Conservation (phyloP, 2,888 invertebrate species). For the Acronicta psi region DNA sequence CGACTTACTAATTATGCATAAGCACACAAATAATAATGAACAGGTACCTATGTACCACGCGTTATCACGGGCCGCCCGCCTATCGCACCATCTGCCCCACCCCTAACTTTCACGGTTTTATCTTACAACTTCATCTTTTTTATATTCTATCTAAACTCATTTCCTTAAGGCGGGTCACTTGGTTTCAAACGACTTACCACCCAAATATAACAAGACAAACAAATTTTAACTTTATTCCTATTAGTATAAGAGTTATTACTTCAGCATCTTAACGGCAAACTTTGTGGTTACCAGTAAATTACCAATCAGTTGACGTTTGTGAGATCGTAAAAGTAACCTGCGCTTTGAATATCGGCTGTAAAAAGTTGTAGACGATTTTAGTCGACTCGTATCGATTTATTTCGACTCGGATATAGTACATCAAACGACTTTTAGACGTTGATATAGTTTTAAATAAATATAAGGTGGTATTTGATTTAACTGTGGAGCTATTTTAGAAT, state of each 20-base stretch:
- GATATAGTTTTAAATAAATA: conserved; percentile 36
- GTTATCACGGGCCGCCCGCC: conserved; percentile 30
- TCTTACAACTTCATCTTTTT: conserved; percentile 55
- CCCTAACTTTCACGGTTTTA: conserved; percentile 60
- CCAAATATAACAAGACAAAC: conserved; percentile 8
- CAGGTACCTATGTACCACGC: conserved; percentile 33
- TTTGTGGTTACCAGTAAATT: conserved; percentile 55
- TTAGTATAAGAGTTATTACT: conserved; percentile 12
- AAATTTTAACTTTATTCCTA: conserved; percentile 19
- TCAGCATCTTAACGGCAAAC: conserved; percentile 23
- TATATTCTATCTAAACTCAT: conserved; percentile 56
- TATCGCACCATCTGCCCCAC: conserved; percentile 41
- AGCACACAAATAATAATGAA: conserved; percentile 49
- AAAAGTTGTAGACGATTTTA: conserved; percentile 30
- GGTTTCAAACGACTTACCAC: conserved; percentile 28
- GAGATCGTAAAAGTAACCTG: conserved; percentile 61
- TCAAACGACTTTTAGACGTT: conserved; percentile 40
- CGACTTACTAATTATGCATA: conserved; percentile 45
- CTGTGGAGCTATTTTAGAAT: background rate
- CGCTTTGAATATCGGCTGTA: conserved; percentile 53
- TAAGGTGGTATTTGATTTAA: conserved; percentile 15
- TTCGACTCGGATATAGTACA: conserved; percentile 34
- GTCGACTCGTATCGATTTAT: conserved; percentile 39
- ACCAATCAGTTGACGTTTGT: conserved; percentile 61
- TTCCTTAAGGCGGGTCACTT: conserved; percentile 58